Base-by-base conservation (phyloP, 2,113 vertebrate genomes). In the Bagarius yarrelli region DNA sequence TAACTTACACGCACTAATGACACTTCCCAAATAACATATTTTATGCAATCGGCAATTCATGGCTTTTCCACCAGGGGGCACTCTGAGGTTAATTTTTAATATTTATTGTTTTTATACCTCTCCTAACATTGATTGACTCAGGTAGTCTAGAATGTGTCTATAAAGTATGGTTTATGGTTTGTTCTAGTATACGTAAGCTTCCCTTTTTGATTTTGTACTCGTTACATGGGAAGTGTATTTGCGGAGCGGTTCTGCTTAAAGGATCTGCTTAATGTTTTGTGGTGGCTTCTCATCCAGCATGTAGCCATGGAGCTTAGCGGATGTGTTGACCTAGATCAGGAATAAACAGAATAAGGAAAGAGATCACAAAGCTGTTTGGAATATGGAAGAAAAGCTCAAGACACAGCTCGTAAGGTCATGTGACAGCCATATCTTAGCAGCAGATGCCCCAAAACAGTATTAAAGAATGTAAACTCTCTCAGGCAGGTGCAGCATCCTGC, bases 21-120 rank as follows among this genome's bases (percentile, higher is more conserved):
- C 44, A 11, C 44, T 47, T 47, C 9, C 44, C 44, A 47, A 47
- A 47, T 47, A 47, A 11, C 44, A 5, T 47, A 9, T 47, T 4
- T 47, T 8, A 40, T 40, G 6, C 6, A 32, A n/a, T 30, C 5
- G 4, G 18, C 56, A 72, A 15, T 50, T 69, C 11, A n/a, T 0
- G 1, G 1, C 6, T 25, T 25, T 32, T 34, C 88, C 89, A 90
- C 84, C 23, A 89, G 88, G 44, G 81, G 89, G 87, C 61, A 27
- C 14, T 14, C 85, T 64, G 82, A 72, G 30, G 53, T 83, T 25
- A 14, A 9, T 4, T 69, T 86, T 72, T 19, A 55, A 80, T 15
- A 44, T 44, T 74, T 15, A 34, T 1, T 56, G 4, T 40, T 19
- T 44, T n/a, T 32, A 40, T 40, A 23, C 53, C 30, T 14, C 0